Conservation (phyloP, 2,797 vertebrate species). For the Lycodopsis pacificus region DNA sequence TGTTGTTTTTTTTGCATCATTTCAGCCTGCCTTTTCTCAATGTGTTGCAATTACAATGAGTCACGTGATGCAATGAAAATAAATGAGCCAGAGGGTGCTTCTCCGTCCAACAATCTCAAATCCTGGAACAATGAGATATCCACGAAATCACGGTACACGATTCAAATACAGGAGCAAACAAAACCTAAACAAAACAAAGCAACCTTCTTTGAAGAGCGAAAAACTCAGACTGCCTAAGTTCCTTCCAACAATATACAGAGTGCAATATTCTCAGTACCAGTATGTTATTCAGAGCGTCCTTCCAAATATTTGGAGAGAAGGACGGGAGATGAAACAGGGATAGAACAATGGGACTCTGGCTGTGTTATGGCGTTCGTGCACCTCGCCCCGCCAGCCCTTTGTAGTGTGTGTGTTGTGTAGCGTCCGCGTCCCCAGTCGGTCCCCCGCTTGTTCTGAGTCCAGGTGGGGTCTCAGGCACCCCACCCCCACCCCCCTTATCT, state of each 20-base stretch:
- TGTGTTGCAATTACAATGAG: conserved; percentile 77
- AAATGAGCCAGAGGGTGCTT: conserved; percentile 80
- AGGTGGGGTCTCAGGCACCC: conserved; percentile 76
- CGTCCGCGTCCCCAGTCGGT: conserved; percentile 70
- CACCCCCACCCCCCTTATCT: neutral
- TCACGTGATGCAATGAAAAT: conserved; percentile 82
- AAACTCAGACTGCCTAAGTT: conserved; percentile 83
- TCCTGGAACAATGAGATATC: conserved; percentile 86
- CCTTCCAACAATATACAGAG: conserved; percentile 90
- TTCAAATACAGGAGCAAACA: conserved; percentile 83
- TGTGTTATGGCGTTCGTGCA: conserved; percentile 84
- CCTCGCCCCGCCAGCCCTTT: conserved; percentile 83
- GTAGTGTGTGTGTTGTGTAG: conserved; percentile 79
- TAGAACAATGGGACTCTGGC: conserved; percentile 85
- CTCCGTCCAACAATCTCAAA: conserved; percentile 80
- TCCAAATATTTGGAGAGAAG: conserved; percentile 89
- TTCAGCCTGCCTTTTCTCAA: conserved; percentile 59
- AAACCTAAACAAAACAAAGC: conserved; percentile 85
- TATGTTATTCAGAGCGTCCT: conserved; percentile 85
- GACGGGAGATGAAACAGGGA: conserved; percentile 85
- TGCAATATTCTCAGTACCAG: conserved; percentile 83
- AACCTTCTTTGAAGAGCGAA: conserved; percentile 83
- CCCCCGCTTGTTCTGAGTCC: conserved; percentile 76
- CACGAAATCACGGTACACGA: conserved; percentile 81
- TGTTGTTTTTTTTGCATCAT: conserved; percentile 72